Evolutionary conservation across 1,140 invertebrate species (phyloP).

Genomic region (Vanessa atalanta): DNA sequence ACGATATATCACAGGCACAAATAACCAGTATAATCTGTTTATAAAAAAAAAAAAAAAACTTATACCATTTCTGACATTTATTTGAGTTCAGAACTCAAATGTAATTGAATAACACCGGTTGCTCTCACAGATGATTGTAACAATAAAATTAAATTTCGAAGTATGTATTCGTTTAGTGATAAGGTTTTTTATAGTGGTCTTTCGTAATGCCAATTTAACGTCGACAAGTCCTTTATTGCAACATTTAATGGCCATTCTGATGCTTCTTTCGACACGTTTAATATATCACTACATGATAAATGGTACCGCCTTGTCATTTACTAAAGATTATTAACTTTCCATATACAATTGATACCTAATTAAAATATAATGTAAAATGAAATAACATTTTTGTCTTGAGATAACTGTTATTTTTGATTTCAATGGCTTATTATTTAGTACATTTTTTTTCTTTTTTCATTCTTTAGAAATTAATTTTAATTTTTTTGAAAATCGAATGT

Average conservation of each 20-base stretch:
- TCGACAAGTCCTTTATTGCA: conserved; percentile 2
- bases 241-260: conserved; percentile 5
- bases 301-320: neutral
- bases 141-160: conserved; percentile 50
- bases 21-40: too few relatives aligned
- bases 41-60: neutral
- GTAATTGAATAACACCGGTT: conserved; percentile 69
- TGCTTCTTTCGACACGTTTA: conserved; percentile 1
- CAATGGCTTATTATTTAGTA: too few relatives aligned
- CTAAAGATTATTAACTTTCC: neutral
- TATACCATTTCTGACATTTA: neutral
- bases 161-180: conserved; percentile 15
- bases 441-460: too few relatives aligned
- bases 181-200: conserved; percentile 15
- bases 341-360: conserved; percentile 5
- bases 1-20: too few relatives aligned
- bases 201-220: conserved; percentile 20
- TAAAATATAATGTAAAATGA: neutral
- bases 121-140: conserved; percentile 35
- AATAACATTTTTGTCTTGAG: neutral
- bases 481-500: too few relatives aligned
- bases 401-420: too few relatives aligned
- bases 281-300: neutral
- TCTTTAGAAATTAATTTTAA: too few relatives aligned
- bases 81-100: conserved; percentile 51